Evolutionary conservation across 2,888 invertebrate genomes (phyloP), one percentile per base, ranked within the genome.

Genomic region (Carcina quercana): DNA sequence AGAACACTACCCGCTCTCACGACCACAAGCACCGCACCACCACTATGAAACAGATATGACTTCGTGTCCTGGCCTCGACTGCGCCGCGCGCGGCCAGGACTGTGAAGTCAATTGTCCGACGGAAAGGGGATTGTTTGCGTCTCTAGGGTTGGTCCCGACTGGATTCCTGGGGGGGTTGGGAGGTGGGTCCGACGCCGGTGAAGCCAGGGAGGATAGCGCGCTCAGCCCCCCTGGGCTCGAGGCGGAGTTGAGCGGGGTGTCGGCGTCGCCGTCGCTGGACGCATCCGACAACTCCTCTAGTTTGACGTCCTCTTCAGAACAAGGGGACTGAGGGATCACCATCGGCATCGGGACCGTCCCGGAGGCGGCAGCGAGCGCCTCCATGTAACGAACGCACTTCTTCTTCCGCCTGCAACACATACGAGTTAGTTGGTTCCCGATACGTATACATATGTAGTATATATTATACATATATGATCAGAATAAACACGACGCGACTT

Each of bases 331-430:
- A 50, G 93, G 85, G 65, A 91, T 91, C 73, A 89, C 91, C 66
- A 71, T 91, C 54, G 91, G 93, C 50, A 92, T 74, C 59, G 92
- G 91, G 55, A 91, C 91, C 58, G 88, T 90, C 53, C 88, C 89
- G 55, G 87, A 62, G 74, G 72, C 88, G 75, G 72, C 89, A 73
- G 79, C 89, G 84, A 80, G 88, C 85, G 92, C 91, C 86, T 95
- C 96, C 92, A 95, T 92, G 86, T 96, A 96, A 54, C 96, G 93
- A 67, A 96, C 94, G 88, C 96, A 96, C 86, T 96, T 96, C 86
- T 96, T 96, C 90, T 96, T 96, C 88, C 96, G 95, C 88, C 96
- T 96, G 87, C 3, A 86, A 87, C 15, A 28, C 15, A 26, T n/a
- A 34, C n/a, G 30, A 4, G 28, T 31, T 34, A 20, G 22, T 15